Base-by-base conservation (phyloP, 2,888 invertebrate genomes). In the Bruchidius siliquastri region DNA sequence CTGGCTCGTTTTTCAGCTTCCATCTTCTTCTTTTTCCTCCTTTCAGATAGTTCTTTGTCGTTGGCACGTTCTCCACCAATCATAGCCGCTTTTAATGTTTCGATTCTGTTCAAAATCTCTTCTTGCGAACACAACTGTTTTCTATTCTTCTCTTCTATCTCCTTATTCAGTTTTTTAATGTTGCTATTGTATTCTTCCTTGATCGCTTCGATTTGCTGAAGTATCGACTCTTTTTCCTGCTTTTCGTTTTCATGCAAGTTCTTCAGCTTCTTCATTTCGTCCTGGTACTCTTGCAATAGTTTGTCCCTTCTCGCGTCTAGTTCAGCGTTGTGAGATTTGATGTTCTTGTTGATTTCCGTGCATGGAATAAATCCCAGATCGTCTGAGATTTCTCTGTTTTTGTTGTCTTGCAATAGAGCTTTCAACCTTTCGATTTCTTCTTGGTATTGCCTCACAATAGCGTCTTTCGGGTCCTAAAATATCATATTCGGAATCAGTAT, bases 371-470 rank as follows among this genome's bases (percentile, higher is more conserved):
- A 75, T 8, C 78, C 79, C 18, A 82, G 67, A 73, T 84, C 84
- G 76, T 83, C 83, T n/a, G 83, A 77, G 22, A 83, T 72, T 4
- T 79, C 80, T 20, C 80, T 80, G 0, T 75, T 73, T 69, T 77
- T 77, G 74, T 80, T 80, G 20, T 79, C 80, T 76, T 89, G 88
- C n/a, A 92, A 82, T 70, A 92, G 82, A 71, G 87, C 86, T 78
- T 91, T 91, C 21, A 97, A 87, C 79, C 92, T 88, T 71, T 92
- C 88, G 72, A 97, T 94, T 86, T 97, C 96, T 78, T 94, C 90
- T 84, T 96, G 95, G 83, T 95, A 96, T 82, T 96, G 92, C 13
- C 94, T 86, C 13, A 97, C 86, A 82, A 96, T 89, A 0, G 96
- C 94, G 83, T 97, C 96, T 85, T 96, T 96, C 0, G 96, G 96